Evolutionary conservation across 2,113 vertebrate species (phyloP), one percentile per base, ranked within the genome.

Genomic region (Conger conger): DNA sequence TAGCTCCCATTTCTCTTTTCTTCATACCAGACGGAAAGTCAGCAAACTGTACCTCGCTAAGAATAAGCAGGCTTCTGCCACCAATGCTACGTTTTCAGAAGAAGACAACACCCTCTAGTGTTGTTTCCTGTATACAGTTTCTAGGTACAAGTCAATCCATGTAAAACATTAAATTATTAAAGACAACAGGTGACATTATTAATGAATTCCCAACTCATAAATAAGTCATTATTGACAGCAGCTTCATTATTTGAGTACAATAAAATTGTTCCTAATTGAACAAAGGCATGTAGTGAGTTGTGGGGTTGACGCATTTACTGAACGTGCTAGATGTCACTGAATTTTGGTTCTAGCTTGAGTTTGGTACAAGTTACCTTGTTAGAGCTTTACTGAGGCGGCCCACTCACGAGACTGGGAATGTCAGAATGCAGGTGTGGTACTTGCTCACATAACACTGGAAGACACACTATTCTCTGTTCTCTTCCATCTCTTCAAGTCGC

Each of bases 101-200:
- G 68, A 27, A 73, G 8, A 73, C 68, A 73, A 73, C 68, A 73
- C 68, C 68, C 68, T 73, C 68, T 73, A 73, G 68, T 73, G 68
- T 73, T 73, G 68, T 33, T 73, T n/a, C 33, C 68, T 33, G n/a
- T n/a, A 33, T 33, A 33, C 68, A 73, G n/a, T 73, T 73, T 73
- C 27, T 73, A 73, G n/a, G 27, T 73, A 33, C n/a, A 30, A 8
- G n/a, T 73, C 27, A 17, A 9, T 27, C 27, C 9, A 3, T 73
- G 4, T n/a, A 20, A 73, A 13, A 33, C 8, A 73, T 30, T n/a
- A 33, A 1, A 30, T 73, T 73, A 1, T 73, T 7, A 73, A n/a
- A 73, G 68, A 33, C 27, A 30, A 73, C 11, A 73, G 0, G 68
- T 73, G 6, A 33, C 1, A 13, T 33, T 2, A 73, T 11, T 9